Percentiles rank a stretch among this genome's conserved stretches.
phyloP scores from a whole-genome alignment of 2,797 vertebrate genomes.

The Siniperca scherzeri region DNA sequence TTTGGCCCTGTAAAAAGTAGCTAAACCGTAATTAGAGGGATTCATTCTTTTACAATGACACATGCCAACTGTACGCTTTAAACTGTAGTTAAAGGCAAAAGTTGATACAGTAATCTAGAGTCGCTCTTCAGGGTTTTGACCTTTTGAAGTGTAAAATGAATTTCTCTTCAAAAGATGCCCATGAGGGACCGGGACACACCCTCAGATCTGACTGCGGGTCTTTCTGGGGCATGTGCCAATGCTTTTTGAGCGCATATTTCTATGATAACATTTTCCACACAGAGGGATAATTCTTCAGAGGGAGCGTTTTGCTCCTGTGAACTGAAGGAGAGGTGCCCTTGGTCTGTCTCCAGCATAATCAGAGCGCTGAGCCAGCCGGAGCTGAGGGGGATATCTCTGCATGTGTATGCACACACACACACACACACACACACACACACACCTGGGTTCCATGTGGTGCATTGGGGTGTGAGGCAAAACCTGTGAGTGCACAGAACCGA shows the following conservation, averaged over 20 bases:
- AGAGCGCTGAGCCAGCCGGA: conserved; percentile 57
- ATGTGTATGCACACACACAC: neutral
- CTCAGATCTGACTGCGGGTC: conserved; percentile 31
- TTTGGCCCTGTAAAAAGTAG: conserved; percentile 29
- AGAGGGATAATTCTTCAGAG: conserved; percentile 15
- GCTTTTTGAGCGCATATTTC: conserved; percentile 39
- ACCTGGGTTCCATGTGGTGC: conserved; percentile 19
- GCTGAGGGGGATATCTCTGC: conserved; percentile 21
- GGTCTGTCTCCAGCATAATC: conserved; percentile 66
- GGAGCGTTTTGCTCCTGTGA: conserved; percentile 41
- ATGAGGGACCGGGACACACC: conserved; percentile 34
- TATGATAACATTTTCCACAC: conserved; percentile 44
- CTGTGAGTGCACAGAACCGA: conserved; percentile 13
- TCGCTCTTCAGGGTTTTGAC: conserved; percentile 34
- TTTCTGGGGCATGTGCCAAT: conserved; percentile 21
- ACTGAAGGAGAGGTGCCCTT: conserved; percentile 63
- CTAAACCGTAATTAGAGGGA: conserved; percentile 26
- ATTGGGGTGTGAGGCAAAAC: conserved; percentile 37
- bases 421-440: neutral
- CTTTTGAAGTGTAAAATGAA: conserved; percentile 51
- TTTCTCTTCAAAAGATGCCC: conserved; percentile 57
- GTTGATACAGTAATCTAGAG: conserved; percentile 37
- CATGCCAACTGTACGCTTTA: conserved; percentile 25
- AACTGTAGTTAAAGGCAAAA: conserved; percentile 45
- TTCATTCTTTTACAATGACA: conserved; percentile 18